These are phyloP conservation scores for Patella caerulea DNA, from an alignment of 2,888 invertebrate species.

Conservation along the genomic window DNA sequence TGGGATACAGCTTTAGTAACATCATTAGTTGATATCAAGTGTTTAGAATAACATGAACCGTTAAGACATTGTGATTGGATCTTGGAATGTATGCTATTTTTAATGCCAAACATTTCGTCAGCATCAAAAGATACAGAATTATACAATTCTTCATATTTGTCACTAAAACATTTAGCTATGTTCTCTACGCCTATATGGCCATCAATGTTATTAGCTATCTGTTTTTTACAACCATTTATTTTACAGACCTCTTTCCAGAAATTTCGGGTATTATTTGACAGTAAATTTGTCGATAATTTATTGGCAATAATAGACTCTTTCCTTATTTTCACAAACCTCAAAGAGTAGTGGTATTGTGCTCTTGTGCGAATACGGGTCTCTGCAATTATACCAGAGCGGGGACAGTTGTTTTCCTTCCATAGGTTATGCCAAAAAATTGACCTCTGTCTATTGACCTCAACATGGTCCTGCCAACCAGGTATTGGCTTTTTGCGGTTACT, in stretches of 20 bases:
- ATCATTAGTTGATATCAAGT: background rate
- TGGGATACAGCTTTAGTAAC: background rate
- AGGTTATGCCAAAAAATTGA: background rate
- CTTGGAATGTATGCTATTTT: background rate
- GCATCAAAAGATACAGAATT: conserved; percentile 1
- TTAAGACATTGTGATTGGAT: background rate
- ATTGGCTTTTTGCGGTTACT: background rate
- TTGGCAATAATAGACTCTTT: background rate
- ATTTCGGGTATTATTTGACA: background rate
- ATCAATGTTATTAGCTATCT: background rate
- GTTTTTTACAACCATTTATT: background rate
- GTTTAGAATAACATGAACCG: background rate
- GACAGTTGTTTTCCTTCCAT: background rate
- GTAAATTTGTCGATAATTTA: background rate
- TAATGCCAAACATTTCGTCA: background rate
- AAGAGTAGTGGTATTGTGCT: conserved; percentile 5
- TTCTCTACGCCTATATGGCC: no score
- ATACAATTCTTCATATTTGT: conserved; percentile 1
- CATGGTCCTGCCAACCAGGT: background rate
- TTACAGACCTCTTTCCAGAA: background rate
- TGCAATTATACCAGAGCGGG: background rate
- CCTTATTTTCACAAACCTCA: background rate
- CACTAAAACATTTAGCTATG: background rate
- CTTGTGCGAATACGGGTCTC: background rate
- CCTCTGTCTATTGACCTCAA: background rate